These are phyloP conservation scores for Eremophila alpestris DNA, from an alignment of 2,797 vertebrate species.

Conservation along the genomic window DNA sequence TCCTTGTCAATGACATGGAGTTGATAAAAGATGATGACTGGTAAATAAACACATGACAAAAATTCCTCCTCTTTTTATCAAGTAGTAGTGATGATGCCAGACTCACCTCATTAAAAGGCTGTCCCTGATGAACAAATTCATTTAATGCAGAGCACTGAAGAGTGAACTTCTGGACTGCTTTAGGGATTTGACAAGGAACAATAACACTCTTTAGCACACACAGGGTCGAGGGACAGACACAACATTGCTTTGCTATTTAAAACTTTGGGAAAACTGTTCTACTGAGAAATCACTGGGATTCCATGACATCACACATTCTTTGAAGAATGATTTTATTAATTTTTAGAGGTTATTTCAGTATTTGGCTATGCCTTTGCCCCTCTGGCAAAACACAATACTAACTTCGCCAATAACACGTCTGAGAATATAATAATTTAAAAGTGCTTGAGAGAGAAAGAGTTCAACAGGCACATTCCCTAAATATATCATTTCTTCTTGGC, in stretches of 20 bases:
- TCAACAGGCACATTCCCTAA: neutral
- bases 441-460: neutral
- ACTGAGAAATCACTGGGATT: neutral
- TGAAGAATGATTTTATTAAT: neutral
- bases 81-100: neutral
- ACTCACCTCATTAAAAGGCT: neutral
- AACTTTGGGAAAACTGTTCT: neutral
- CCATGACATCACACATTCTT: neutral
- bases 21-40: neutral
- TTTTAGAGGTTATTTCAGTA: neutral
- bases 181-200: neutral
- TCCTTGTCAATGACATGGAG: neutral
- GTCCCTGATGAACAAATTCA: neutral
- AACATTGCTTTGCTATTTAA: neutral
- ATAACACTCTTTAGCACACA: neutral
- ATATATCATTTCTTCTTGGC: neutral
- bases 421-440: neutral
- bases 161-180: neutral
- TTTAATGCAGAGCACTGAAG: neutral
- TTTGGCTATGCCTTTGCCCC: neutral
- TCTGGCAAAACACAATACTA: neutral
- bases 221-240: fast-evolving
- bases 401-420: neutral
- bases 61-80: neutral
- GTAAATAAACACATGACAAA: neutral